Conservation (phyloP, 2,113 vertebrate genomes). For the Triplophysa tibetana region DNA sequence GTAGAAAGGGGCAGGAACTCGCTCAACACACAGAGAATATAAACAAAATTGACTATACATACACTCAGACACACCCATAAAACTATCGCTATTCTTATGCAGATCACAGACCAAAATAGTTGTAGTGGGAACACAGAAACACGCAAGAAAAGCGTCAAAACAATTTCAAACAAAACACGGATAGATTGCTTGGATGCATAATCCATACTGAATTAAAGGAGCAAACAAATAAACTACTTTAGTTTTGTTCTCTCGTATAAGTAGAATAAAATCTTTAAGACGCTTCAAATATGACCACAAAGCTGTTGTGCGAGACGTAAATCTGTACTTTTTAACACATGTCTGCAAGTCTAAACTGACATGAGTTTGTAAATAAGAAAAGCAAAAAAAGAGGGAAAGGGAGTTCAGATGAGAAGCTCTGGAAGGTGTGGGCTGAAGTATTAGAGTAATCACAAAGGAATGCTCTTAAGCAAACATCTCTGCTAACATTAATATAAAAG, state of each 20-base stretch:
- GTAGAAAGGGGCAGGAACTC: conserved; percentile 42
- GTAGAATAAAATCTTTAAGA: neutral
- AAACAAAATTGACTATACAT: conserved; percentile 61
- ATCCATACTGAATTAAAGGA: neutral
- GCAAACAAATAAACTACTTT: neutral
- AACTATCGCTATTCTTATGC: conserved; percentile 5
- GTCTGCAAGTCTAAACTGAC: conserved; percentile 18
- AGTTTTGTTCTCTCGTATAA: neutral
- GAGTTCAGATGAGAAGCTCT: conserved; percentile 50
- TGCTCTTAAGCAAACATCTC: conserved; percentile 67
- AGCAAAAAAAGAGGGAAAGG: neutral
- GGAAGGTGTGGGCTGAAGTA: conserved; percentile 59
- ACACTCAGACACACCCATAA: conserved; percentile 38
- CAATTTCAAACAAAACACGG: neutral
- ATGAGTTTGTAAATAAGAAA: conserved; percentile 15
- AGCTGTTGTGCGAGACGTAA: neutral
- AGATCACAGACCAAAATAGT: neutral
- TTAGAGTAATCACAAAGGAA: conserved; percentile 71
- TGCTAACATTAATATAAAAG: conserved; percentile 67
- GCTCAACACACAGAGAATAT: conserved; percentile 62
- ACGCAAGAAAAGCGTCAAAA: neutral
- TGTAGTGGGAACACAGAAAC: neutral
- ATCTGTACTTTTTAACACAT: conserved; percentile 9
- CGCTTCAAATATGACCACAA: neutral
- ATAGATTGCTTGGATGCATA: neutral